phyloP scores from a whole-genome alignment of 2,113 vertebrate genomes.

The Phaethornis superciliosus region DNA sequence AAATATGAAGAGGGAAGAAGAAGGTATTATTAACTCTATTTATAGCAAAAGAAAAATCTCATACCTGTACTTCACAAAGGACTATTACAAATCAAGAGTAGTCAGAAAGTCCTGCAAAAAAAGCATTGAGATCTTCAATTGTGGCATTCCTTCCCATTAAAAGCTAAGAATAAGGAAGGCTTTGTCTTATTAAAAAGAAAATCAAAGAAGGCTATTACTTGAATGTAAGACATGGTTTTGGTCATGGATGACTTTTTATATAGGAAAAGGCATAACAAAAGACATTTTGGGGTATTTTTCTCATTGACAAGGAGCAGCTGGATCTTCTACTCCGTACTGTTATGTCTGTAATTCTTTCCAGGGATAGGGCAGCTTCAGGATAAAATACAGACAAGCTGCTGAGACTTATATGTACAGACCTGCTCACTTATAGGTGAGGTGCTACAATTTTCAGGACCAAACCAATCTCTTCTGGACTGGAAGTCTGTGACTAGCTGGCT shows the following conservation, averaged over 20 bases:
- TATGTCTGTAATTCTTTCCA: background rate
- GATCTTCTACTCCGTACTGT: background rate
- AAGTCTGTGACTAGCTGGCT: background rate
- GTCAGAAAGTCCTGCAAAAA: background rate
- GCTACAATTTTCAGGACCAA: background rate
- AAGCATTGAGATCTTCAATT: background rate
- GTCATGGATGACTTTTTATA: background rate
- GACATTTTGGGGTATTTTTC: background rate
- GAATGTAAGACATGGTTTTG: background rate
- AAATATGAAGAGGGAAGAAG: background rate
- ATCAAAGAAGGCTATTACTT: background rate
- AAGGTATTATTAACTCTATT: slow-evolving; percentile 19
- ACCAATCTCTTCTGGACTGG: background rate
- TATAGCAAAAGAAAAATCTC: background rate
- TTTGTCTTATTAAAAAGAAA: background rate
- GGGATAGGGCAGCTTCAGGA: background rate
- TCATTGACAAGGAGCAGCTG: background rate
- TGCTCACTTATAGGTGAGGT: background rate
- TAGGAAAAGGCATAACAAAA: background rate
- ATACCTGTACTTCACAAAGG: background rate
- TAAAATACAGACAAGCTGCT: background rate
- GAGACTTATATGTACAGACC: background rate
- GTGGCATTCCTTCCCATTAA: background rate
- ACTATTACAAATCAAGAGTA: background rate
- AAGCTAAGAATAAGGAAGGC: background rate